Percentiles rank a stretch among this genome's conserved stretches.
Evolutionary conservation across 2,888 invertebrate genomes (phyloP).

Genomic region (Drosophila fulvimacula): DNA sequence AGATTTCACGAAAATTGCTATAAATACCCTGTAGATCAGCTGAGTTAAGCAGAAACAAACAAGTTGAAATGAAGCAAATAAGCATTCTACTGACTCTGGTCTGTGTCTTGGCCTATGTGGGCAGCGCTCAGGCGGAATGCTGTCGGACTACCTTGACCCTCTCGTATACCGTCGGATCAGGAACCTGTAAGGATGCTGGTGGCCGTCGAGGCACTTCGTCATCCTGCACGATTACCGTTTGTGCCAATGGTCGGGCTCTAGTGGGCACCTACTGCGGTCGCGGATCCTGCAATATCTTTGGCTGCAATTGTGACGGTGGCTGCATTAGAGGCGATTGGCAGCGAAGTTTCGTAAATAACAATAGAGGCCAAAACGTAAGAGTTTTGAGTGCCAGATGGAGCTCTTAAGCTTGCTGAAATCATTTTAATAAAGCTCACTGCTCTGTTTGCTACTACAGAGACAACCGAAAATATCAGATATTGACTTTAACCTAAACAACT

Average conservation of each 20-base stretch:
- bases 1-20: background rate
- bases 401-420: background rate
- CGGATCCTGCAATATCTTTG: constrained; percentile 1
- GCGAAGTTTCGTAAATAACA: background rate
- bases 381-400: background rate
- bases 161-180: background rate
- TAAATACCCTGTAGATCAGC: background rate
- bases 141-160: background rate
- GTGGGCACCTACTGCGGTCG: constrained; percentile 6
- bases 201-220: background rate
- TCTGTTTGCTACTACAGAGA: no score
- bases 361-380: background rate
- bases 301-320: constrained; percentile 1
- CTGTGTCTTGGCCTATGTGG: background rate
- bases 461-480: no score
- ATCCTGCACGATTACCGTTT: background rate
- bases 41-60: no score
- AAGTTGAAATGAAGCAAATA: background rate
- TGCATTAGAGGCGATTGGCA: constrained; percentile 7
- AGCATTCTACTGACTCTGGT: background rate
- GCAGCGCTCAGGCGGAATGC: background rate
- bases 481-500: no score
- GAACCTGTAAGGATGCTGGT: background rate
- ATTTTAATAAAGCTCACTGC: background rate
- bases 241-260: constrained; percentile 6